These are phyloP conservation scores for Pherbina coryleti DNA, from an alignment of 2,888 invertebrate species.

Conservation along the genomic window DNA sequence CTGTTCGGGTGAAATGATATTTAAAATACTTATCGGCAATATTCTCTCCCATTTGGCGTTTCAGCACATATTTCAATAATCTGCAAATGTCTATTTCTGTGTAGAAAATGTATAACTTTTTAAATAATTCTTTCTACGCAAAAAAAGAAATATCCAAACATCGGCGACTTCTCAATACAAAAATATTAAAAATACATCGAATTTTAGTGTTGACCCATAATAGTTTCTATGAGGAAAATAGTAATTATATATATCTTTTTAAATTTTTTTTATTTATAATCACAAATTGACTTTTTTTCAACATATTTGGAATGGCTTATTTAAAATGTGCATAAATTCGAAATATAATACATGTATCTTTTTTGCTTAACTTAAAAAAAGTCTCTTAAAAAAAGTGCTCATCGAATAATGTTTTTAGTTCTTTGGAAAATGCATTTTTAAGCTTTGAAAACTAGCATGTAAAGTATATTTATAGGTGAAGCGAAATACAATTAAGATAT, in stretches of 20 bases:
- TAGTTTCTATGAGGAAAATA: no score
- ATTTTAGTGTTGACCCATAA: no score
- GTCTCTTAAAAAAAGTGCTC: neutral
- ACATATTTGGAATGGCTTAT: conserved; percentile 33
- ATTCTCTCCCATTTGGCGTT: no score
- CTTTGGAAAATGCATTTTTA: conserved; percentile 10
- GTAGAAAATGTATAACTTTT: no score
- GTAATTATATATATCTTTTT: neutral
- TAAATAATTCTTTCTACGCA: no score
- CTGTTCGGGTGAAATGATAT: no score
- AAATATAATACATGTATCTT: conserved; percentile 14
- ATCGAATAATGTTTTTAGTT: neutral
- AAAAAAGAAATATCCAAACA: no score
- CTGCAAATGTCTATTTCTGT: no score
- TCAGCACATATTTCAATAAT: no score
- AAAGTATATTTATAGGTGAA: neutral
- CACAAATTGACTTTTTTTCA: conserved; percentile 24
- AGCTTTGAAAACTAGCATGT: neutral
- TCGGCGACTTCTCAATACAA: no score
- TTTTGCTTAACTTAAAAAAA: conserved; percentile 10
- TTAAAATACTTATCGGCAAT: no score
- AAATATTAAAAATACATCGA: no score
- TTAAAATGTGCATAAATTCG: conserved; percentile 17
- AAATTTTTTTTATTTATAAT: conserved; percentile 6
- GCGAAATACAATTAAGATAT: neutral